Conservation (phyloP, 1,140 invertebrate species). For the Metaphire vulgaris region DNA sequence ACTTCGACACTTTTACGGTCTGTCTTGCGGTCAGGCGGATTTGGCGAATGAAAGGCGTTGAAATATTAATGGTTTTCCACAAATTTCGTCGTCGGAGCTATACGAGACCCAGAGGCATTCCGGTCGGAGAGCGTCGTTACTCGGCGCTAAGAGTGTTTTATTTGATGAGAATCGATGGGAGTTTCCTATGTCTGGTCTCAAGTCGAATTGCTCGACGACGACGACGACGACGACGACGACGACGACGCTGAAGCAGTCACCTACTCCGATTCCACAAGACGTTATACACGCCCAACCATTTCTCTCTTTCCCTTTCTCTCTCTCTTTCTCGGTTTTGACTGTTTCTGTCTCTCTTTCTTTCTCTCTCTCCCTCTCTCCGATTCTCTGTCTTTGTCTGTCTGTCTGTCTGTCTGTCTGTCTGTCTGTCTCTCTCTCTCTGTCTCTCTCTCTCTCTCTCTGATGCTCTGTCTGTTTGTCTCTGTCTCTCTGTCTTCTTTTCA, state of each 20-base stretch:
- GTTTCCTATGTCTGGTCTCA: not conserved
- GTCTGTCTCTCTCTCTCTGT: not conserved
- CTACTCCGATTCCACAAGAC: not conserved
- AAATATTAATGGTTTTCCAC: not conserved
- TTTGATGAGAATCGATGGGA: not conserved
- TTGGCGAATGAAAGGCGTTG: not conserved
- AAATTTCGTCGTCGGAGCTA: not conserved
- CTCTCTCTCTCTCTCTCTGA: not conserved
- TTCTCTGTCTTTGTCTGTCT: not conserved
- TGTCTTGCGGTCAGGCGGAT: no score
- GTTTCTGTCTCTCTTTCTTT: not conserved
- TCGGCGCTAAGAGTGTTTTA: conserved; percentile 2
- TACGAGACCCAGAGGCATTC: not conserved
- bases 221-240: no score
- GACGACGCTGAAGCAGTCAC: not conserved
- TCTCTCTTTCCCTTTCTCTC: not conserved
- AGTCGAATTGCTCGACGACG: no score
- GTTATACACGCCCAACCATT: not conserved
- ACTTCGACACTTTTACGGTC: no score
- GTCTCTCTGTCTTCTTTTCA: no score
- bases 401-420: conserved; percentile 1
- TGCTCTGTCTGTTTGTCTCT: no score
- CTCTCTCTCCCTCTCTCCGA: not conserved
- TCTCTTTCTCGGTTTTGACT: not conserved
- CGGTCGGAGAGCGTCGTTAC: not conserved